Base-by-base conservation (phyloP, 92 coral and sea anemone species). In the Epizoanthus fatuus region DNA sequence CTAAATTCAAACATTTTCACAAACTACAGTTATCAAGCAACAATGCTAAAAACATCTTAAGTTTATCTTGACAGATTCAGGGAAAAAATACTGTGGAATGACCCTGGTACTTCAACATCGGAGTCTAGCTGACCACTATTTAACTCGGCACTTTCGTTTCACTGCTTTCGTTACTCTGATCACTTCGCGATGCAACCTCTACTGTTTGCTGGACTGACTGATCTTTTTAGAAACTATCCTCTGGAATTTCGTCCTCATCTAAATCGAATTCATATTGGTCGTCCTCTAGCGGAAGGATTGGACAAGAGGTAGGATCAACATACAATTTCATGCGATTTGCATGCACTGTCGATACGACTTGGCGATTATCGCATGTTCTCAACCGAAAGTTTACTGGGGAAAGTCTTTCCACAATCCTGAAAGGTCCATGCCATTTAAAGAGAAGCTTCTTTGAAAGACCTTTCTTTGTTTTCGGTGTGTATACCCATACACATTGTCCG, bases 401-500 rank as follows among this genome's bases (percentile, higher is more conserved):
- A n/a, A 63, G 13, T 22, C 16, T 63, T 63, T 5, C 42, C 22
- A 63, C 35, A 17, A 63, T 63, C 35, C 69, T n/a, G 39, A 63
- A 63, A n/a, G 69, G 38, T 63, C 38, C 69, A 10, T 63, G 69
- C 69, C 38, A 63, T 0, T 12, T 25, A 22, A 10, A 8, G 22
- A 60, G 8, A 11, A 63, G 9, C 12, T 63, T 19, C 1, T 25
- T 25, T 3, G 39, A 63, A 16, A 63, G 69, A 16, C 38, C 69
- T 63, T 63, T 63, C 7, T 37, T 6, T 4, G 9, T 25, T 37
- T 10, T 22, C 0, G 39, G 69, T 2, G 69, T 63, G 16, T 17
- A 63, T 3, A 65, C 85, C 85, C 85, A 81, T 19, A 81, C 85
- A 19, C 85, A 63, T 10, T 81, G 60, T 11, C 76, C 74, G 39